phyloP scores from a whole-genome alignment of 2,888 invertebrate genomes.

The Baccha elongata region DNA sequence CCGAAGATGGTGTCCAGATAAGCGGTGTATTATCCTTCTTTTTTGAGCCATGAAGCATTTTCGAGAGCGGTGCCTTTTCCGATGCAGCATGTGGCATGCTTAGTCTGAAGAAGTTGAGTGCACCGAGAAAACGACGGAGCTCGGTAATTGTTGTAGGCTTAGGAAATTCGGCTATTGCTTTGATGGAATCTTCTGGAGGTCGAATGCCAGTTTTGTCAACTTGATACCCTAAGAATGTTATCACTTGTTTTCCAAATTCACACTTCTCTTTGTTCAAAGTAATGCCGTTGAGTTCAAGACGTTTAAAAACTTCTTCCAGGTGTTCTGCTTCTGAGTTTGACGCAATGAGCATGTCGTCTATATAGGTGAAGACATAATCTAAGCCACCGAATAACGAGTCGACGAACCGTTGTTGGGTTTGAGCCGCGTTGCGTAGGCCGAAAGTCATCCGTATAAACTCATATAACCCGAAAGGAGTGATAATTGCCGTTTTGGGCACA shows the following conservation, averaged over 20 bases:
- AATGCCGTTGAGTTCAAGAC: conserved; percentile 10
- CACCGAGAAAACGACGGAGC: conserved; percentile 23
- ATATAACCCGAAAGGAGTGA: too few relatives aligned
- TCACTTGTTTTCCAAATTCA: conserved; percentile 16
- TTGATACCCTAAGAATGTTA: conserved; percentile 18
- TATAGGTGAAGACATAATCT: neutral
- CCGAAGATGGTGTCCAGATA: neutral
- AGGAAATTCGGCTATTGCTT: conserved; percentile 2
- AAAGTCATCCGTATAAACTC: neutral
- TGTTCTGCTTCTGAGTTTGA: conserved; percentile 8
- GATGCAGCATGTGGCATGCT: conserved; percentile 12
- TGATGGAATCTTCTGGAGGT: too few relatives aligned
- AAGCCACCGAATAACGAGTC: neutral
- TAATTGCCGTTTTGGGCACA: too few relatives aligned
- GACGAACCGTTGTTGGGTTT: neutral
- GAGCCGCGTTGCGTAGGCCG: neutral
- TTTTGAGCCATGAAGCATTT: neutral
- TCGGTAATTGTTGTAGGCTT: conserved; percentile 14
- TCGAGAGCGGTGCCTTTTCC: conserved; percentile 13
- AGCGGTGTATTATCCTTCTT: conserved; percentile 20
- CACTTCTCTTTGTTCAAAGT: conserved; percentile 22
- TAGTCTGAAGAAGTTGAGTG: conserved; percentile 16
- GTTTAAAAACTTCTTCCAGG: neutral
- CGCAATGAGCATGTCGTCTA: too few relatives aligned
- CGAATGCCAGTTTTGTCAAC: neutral